These are phyloP conservation scores for Thecocarcelia acutangulata DNA, from an alignment of 2,888 invertebrate species.

Conservation along the genomic window DNA sequence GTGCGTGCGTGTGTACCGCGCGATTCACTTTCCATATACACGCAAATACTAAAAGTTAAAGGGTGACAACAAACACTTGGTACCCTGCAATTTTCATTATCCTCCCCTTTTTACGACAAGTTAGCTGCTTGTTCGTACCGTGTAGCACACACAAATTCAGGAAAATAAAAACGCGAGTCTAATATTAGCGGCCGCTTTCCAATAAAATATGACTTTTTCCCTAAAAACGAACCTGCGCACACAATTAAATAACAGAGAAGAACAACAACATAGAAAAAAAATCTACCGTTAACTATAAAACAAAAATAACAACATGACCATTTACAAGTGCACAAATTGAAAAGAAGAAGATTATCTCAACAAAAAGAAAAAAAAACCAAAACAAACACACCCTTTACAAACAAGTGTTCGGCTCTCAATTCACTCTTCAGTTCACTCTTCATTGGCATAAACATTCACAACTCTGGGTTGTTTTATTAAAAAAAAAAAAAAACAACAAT, in stretches of 20 bases:
- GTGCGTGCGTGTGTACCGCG: slow-evolving; percentile 67
- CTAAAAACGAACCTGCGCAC: slow-evolving; percentile 38
- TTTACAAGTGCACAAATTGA: too few relatives aligned
- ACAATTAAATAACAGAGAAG: slow-evolving; percentile 28
- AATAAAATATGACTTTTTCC: slow-evolving; percentile 38
- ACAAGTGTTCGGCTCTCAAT: background rate
- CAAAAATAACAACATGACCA: slow-evolving; percentile 6
- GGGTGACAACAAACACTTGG: slow-evolving; percentile 71
- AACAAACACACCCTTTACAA: slow-evolving; percentile 54
- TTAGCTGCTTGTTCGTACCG: background rate
- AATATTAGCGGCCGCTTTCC: slow-evolving; percentile 64
- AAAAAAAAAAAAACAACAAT: too few relatives aligned
- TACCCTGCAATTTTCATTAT: slow-evolving; percentile 70
- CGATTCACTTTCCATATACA: slow-evolving; percentile 69
- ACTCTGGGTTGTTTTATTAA: slow-evolving; percentile 2
- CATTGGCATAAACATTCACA: slow-evolving; percentile 21
- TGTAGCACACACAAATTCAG: slow-evolving; percentile 23
- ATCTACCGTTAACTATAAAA: slow-evolving; percentile 33
- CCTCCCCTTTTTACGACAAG: slow-evolving; percentile 51
- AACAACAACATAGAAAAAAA: slow-evolving; percentile 24
- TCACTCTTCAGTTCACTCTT: slow-evolving; percentile 2
- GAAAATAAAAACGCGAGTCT: slow-evolving; percentile 41
- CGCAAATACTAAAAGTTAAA: slow-evolving; percentile 72
- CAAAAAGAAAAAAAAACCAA: background rate
- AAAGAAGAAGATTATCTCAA: background rate